These are phyloP conservation scores for Columba guinea DNA, from an alignment of 2,797 vertebrate genomes.

Conservation along the genomic window DNA sequence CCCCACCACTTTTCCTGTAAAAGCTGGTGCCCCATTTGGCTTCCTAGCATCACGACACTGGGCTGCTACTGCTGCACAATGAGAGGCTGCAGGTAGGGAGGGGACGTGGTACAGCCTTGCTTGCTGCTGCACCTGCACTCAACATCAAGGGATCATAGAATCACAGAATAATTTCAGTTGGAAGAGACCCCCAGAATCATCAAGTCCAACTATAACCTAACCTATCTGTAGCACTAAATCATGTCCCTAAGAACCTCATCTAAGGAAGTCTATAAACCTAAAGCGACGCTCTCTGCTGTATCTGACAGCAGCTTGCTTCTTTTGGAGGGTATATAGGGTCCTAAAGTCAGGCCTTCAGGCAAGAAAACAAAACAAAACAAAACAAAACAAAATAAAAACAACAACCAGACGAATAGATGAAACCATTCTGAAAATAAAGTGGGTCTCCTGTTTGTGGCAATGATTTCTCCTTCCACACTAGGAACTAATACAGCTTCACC, in stretches of 20 bases:
- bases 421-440: neutral
- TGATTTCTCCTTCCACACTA: neutral
- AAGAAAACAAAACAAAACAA: too few species aligned
- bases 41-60: neutral
- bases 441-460: neutral
- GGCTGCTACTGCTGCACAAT: neutral
- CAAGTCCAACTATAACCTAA: too few species aligned
- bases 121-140: neutral
- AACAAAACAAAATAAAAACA: too few species aligned
- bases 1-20: neutral
- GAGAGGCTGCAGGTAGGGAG: neutral
- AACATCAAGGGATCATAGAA: neutral
- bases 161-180: too few species aligned
- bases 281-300: fast-evolving
- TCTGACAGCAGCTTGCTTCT: neutral
- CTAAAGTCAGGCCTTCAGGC: neutral
- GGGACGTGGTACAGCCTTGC: neutral
- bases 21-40: neutral
- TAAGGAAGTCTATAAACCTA: neutral
- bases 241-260: too few species aligned
- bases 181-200: too few species aligned
- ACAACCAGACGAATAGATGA: too few species aligned
- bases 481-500: neutral
- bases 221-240: too few species aligned
- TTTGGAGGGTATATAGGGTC: neutral